Base-by-base conservation (phyloP, 2,797 vertebrate genomes). In the Tenualosa ilisha region DNA sequence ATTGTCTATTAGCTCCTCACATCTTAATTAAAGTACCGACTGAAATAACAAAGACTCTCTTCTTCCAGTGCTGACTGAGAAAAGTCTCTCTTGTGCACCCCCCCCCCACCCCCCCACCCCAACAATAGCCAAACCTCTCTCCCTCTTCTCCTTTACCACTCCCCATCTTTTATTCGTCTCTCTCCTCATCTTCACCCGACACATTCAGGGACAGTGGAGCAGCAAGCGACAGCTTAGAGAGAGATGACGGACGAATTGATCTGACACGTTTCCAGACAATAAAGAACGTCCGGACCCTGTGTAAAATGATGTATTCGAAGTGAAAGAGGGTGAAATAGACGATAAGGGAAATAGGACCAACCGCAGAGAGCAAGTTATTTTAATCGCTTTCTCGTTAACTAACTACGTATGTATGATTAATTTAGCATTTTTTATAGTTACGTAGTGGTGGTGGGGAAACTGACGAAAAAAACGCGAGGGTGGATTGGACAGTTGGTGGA, bases 181-280 rank as follows among this genome's bases (percentile, higher is more conserved):
- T 68, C 50, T 50, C 63, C 65, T 46, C 82, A 31, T 65, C 49
- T 50, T 81, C 59, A 31, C 53, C 81, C 82, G 56, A 31, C 83
- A 82, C 83, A 75, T 65, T 65, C 82, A 65, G 82, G 24, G 68
- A 81, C 85, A 81, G 24, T 79, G 22, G 37, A 51, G 56, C 40
- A 81, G 31, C 84, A 50, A 63, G 81, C 83, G 81, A 85, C 84
- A 86, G 87, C 65, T 65, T 59, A 85, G 87, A 86, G 87, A 86
- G 40, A 85, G 85, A 85, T 85, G 82, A 84, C 82, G 68, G 84
- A n/a, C 68, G 82, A 87, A 85, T 87, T 82, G 17, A 85, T 17
- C 68, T 85, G 86, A 87, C 86, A 85, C 81, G 84, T 81, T 46
- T 79, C 7, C 56, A 87, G 82, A 87, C 84, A 87, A 87, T 83